phyloP scores from a whole-genome alignment of 2,113 vertebrate species.

The Ptilorrhoa leucosticta region DNA sequence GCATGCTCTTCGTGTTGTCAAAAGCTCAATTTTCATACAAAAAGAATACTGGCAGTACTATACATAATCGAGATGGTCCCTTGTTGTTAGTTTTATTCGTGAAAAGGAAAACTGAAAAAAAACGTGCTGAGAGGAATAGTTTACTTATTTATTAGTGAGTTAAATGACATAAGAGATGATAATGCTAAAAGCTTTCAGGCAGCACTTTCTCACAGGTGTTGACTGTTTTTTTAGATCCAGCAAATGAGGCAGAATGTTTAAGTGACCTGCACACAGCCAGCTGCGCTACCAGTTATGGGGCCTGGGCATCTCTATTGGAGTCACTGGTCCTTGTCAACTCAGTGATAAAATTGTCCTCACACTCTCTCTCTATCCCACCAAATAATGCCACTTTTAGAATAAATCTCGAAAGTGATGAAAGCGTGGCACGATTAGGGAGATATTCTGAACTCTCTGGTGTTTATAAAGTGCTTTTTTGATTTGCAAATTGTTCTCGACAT shows the following conservation, averaged over 20 bases:
- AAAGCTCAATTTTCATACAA: neutral
- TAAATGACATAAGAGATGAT: neutral
- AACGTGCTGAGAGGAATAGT: neutral
- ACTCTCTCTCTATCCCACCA: neutral
- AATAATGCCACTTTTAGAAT: neutral
- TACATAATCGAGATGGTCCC: neutral
- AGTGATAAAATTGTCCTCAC: neutral
- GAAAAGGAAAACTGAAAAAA: neutral
- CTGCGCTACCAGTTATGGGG: neutral
- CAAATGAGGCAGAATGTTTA: neutral
- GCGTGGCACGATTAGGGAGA: slow-evolving; percentile 6
- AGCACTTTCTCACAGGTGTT: neutral
- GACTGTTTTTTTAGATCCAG: neutral
- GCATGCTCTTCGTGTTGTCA: neutral
- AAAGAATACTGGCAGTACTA: neutral
- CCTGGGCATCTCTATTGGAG: neutral
- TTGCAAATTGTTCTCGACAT: slow-evolving; percentile 13
- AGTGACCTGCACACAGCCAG: neutral
- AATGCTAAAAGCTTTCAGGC: neutral
- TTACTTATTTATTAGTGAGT: neutral
- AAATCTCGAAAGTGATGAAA: neutral
- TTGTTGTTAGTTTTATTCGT: neutral
- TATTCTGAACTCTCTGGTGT: slow-evolving; percentile 25
- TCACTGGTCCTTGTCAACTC: neutral
- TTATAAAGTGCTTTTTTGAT: slow-evolving; percentile 43